Evolutionary conservation across 2,113 vertebrate species (phyloP).

Genomic region (Prinia subflava): DNA sequence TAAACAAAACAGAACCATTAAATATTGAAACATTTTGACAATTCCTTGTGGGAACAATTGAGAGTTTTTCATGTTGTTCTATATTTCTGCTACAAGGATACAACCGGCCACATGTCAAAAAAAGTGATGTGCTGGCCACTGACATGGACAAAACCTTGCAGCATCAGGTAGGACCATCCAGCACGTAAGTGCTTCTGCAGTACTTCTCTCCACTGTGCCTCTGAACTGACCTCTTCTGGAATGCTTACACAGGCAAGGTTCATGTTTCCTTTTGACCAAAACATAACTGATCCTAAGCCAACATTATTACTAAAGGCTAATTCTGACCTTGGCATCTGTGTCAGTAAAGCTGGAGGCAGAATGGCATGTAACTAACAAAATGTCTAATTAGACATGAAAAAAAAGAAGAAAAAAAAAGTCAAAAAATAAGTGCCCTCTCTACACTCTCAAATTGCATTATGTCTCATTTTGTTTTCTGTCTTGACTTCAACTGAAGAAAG

Average conservation of each 20-base stretch:
- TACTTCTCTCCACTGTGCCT: neutral
- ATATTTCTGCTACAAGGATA: neutral
- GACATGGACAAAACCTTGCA: neutral
- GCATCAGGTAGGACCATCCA: neutral
- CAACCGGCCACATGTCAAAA: neutral
- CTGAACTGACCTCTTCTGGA: constrained; percentile 22
- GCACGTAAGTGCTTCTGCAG: neutral
- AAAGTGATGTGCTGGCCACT: neutral
- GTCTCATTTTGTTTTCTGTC: neutral
- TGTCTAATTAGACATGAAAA: neutral
- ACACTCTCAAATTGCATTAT: neutral
- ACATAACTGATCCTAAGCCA: constrained; percentile 17
- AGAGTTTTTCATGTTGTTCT: neutral
- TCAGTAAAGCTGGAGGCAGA: neutral
- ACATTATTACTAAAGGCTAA: neutral
- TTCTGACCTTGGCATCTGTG: neutral
- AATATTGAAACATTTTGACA: neutral
- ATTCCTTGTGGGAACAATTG: neutral
- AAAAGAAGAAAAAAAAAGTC: neutral
- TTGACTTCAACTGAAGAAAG: neutral
- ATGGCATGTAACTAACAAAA: neutral
- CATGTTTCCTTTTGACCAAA: constrained; percentile 37
- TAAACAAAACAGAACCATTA: neutral
- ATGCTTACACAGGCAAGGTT: constrained; percentile 18
- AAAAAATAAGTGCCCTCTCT: neutral